Base-by-base conservation (phyloP, 2,797 vertebrate genomes). In the Odontamblyopus rebecca region DNA sequence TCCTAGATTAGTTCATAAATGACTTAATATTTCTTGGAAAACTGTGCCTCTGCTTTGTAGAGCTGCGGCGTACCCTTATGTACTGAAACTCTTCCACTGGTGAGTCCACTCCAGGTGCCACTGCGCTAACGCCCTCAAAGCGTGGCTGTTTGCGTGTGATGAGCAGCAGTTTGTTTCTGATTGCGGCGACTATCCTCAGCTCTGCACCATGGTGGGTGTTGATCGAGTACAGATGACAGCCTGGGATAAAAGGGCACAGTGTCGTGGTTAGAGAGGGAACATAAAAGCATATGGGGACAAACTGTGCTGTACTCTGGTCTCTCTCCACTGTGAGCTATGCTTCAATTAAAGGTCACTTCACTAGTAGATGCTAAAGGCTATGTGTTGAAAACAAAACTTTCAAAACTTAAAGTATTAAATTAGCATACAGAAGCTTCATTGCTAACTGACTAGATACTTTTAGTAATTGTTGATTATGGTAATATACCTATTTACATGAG, bases 41-140 rank as follows among this genome's bases (percentile, higher is more conserved):
- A 35, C 7, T 35, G 35, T 35, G 35, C 35, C 6, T 35, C 35
- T 35, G 35, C 35, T 35, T 38, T 9, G 8, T 9, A 38, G 35
- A 38, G 7, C 9, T n/a, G 6, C 11, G 61, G 4, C 53, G 66
- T 89, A 94, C 93, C 95, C 97, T 92, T 88, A 99, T 99, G 88
- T 99, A 99, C 86, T 99, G 98, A 91, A 99, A 99, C 88, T 98
- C 97, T 72, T 99, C 97, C 65, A 97, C 94, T 0, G 97, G 97
- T 0, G 97, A 97, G 71, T 97, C 96, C 0, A 91, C 79, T 0
- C 91, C 87, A 9, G 89, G 60, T 15, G 91, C 82, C 61, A 86
- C n/a, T 23, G 94, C 82, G 15, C 89, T 82, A 26, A 89, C 88
- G 70, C 86, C 87, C 32, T 90, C 90, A 0, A 79, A 76, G 4